Conservation (phyloP, 2,113 vertebrate species). For the Mustela nigripes region DNA sequence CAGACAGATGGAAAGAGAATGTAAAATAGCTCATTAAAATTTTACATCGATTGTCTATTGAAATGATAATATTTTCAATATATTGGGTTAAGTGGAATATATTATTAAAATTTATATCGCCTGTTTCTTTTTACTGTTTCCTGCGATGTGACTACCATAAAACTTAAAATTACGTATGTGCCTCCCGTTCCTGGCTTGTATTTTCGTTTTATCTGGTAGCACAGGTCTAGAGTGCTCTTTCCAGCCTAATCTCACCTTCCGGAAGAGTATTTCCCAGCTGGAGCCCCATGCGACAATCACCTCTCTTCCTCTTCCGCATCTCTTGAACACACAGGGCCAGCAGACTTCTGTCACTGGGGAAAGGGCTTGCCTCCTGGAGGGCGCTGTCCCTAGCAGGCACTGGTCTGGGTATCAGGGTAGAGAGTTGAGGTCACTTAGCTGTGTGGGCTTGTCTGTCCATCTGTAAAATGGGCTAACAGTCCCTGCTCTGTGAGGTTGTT, state of each 20-base stretch:
- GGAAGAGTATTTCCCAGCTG: background rate
- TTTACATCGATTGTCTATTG: background rate
- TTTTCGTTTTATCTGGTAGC: background rate
- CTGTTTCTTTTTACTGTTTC: slow-evolving; percentile 10
- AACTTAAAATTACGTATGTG: background rate
- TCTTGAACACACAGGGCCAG: background rate
- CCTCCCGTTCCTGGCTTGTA: fast-evolving
- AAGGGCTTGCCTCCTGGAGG: background rate
- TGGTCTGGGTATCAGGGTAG: background rate
- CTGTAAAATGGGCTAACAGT: background rate
- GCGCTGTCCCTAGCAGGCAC: background rate
- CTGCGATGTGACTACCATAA: background rate
- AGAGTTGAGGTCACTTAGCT: background rate
- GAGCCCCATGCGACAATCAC: background rate
- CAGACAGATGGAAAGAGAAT: background rate
- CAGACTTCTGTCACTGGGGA: background rate
- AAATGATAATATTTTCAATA: slow-evolving; percentile 10
- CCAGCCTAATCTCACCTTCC: background rate
- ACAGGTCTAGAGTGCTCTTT: background rate
- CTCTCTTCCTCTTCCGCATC: background rate
- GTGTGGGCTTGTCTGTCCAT: background rate
- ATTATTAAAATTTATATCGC: background rate
- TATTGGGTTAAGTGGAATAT: background rate
- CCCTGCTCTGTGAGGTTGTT: background rate
- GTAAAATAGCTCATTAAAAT: slow-evolving; percentile 2